A percentile compares a stretch with the other conserved stretches of the same genome.
Evolutionary conservation across 2,888 invertebrate genomes (phyloP).

Genomic region (Bellardia pandia): DNA sequence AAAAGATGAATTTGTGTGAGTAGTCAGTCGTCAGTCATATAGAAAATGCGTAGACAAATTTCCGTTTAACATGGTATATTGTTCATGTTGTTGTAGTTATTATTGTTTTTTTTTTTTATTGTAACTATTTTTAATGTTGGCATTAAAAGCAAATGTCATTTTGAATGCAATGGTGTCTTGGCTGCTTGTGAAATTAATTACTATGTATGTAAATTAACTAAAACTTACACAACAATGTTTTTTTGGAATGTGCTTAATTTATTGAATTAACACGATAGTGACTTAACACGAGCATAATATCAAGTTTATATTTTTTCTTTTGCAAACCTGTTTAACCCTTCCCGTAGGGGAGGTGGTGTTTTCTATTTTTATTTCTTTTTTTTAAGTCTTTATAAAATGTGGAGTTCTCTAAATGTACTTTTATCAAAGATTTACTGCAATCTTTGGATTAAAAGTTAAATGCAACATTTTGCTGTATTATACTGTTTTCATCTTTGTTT

Average conservation of each 20-base stretch:
- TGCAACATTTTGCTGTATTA: neutral
- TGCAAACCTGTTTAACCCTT: no score
- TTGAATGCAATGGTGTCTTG: slow-evolving; percentile 59
- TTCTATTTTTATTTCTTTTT: no score
- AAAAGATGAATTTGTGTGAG: slow-evolving; percentile 58
- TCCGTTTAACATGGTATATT: slow-evolving; percentile 72
- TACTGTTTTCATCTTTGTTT: neutral
- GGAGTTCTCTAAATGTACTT: neutral
- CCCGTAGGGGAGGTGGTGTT: no score
- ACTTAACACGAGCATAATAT: no score
- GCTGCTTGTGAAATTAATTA: slow-evolving; percentile 33
- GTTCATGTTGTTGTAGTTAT: slow-evolving; percentile 41
- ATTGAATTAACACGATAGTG: no score
- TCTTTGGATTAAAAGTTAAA: neutral
- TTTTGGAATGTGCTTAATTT: no score
- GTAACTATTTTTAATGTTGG: slow-evolving; percentile 34
- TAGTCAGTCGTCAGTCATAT: slow-evolving; percentile 70
- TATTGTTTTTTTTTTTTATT: slow-evolving; percentile 35
- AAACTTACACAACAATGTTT: neutral
- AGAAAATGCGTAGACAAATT: slow-evolving; percentile 72
- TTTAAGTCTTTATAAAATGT: no score
- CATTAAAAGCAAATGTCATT: slow-evolving; percentile 63
- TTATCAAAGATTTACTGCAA: neutral
- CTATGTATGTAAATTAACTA: slow-evolving; percentile 10
- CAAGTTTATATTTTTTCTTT: no score